Evolutionary conservation across 92 coral and sea anemone genomes (phyloP).

Genomic region (Pocillopora meandrina): DNA sequence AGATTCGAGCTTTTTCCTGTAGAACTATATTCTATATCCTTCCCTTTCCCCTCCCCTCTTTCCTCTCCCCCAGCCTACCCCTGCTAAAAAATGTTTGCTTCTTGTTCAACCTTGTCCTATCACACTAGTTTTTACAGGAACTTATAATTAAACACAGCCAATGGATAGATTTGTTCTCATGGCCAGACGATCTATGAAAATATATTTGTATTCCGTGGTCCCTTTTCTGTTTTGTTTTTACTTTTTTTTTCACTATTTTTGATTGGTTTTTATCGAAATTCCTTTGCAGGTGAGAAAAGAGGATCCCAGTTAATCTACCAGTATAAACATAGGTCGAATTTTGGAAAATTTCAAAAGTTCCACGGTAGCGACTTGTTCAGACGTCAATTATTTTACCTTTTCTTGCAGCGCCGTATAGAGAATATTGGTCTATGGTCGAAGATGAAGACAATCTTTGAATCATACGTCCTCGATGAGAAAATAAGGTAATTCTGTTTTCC

Average conservation of each 20-base stretch:
- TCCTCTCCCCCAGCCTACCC: too few relatives aligned
- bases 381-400: neutral
- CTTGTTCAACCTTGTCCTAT: too few relatives aligned
- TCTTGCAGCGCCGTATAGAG: conserved; percentile 44
- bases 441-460: conserved; percentile 26
- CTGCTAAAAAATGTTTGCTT: too few relatives aligned
- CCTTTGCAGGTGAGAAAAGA: too few relatives aligned
- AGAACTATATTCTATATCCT: too few relatives aligned
- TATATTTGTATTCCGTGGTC: neutral
- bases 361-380: too few relatives aligned
- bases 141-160: conserved; percentile 83
- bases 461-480: conserved; percentile 58
- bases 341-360: too few relatives aligned
- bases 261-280: too few relatives aligned
- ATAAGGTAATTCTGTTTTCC: conserved; percentile 53
- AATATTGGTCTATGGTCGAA: conserved; percentile 13
- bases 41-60: too few relatives aligned
- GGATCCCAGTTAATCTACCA: too few relatives aligned
- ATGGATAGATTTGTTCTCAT: conserved; percentile 94
- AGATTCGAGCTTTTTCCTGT: too few relatives aligned
- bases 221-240: neutral
- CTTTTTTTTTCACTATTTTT: neutral
- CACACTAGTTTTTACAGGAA: conserved; percentile 51
- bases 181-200: conserved; percentile 87
- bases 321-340: too few relatives aligned